Base-by-base conservation (phyloP, 2,797 vertebrate genomes). In the Eleutherodactylus coqui region DNA sequence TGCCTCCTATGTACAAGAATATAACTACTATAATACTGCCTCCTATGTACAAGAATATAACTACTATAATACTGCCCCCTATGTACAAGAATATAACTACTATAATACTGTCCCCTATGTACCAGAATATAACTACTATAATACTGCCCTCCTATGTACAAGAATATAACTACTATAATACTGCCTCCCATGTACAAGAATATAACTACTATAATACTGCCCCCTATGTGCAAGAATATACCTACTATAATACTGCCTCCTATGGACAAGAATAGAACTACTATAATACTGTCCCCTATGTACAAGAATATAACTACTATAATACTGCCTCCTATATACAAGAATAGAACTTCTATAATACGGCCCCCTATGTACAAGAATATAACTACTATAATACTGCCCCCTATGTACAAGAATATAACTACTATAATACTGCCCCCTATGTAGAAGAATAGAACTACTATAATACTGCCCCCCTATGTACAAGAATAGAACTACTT, bases 21-120 rank as follows among this genome's bases (percentile, higher is more conserved):
- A 62, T 62, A 62, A 62, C 60, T 62, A 29, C 60, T 62, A 62
- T 62, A 62, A 62, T 62, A 62, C 60, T 62, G 60, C n/a, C n/a
- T n/a, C 58, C 58, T 62, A 62, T 62, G 27, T 62, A 62, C 58
- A 29, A 62, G 58, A 62, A 29, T 62, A 62, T 62, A 62, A 62
- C 58, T 62, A 32, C 58, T 62, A 62, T 62, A 62, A 62, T 62
- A 62, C 58, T 62, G 27, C n/a, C 17, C 4, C 64, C 34, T 69
- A 69, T 69, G 8, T 69, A 69, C 67, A 70, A 70, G 67, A 70
- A 70, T 70, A 70, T 70, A 70, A 70, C 67, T 70, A 70, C 67
- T 43, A 70, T 70, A 70, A 70, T 70, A 70, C 67, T 70, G 34
- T 34, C 29, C 4, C 60, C 60, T 64, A 64, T 64, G 29, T 64